Percentiles rank a stretch among this genome's conserved stretches.
Evolutionary conservation across 2,113 vertebrate genomes (phyloP).

Genomic region (Euleptes europaea): DNA sequence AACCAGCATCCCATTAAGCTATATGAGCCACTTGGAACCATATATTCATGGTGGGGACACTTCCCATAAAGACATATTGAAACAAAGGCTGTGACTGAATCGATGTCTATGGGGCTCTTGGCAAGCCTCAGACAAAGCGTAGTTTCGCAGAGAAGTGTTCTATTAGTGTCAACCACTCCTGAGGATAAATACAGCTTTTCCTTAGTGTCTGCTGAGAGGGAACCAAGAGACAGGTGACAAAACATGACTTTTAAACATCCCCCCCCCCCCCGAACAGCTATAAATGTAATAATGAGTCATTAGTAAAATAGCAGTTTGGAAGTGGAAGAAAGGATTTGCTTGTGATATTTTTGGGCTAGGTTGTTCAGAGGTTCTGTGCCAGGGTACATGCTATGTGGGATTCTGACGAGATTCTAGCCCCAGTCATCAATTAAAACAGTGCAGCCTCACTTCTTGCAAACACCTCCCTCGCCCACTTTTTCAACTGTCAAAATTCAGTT

Average conservation of each 20-base stretch:
- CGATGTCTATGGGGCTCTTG: constrained; percentile 25
- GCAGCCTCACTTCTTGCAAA: background rate
- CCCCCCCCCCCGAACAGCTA: constrained; percentile 55
- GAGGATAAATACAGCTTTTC: constrained; percentile 57
- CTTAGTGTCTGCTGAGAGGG: constrained; percentile 56
- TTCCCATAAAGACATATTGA: constrained; percentile 46
- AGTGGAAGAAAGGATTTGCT: constrained; percentile 61
- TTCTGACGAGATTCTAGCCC: background rate
- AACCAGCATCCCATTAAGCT: constrained; percentile 36
- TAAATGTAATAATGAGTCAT: constrained; percentile 75
- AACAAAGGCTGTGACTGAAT: constrained; percentile 59
- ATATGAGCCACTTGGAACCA: constrained; percentile 38
- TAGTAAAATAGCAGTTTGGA: constrained; percentile 72
- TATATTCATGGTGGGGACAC: constrained; percentile 30
- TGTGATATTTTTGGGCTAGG: constrained; percentile 62
- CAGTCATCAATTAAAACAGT: constrained; percentile 26
- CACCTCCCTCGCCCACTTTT: background rate
- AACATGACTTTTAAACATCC: constrained; percentile 66
- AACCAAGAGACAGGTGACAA: constrained; percentile 70
- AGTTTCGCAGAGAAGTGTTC: constrained; percentile 55
- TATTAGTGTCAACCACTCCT: constrained; percentile 55
- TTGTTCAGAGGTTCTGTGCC: constrained; percentile 53
- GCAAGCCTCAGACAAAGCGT: constrained; percentile 40
- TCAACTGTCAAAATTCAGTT: background rate
- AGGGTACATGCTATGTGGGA: constrained; percentile 46